Conservation (phyloP, 2,797 vertebrate species). For the Pseudotriccus pelzelni region DNA sequence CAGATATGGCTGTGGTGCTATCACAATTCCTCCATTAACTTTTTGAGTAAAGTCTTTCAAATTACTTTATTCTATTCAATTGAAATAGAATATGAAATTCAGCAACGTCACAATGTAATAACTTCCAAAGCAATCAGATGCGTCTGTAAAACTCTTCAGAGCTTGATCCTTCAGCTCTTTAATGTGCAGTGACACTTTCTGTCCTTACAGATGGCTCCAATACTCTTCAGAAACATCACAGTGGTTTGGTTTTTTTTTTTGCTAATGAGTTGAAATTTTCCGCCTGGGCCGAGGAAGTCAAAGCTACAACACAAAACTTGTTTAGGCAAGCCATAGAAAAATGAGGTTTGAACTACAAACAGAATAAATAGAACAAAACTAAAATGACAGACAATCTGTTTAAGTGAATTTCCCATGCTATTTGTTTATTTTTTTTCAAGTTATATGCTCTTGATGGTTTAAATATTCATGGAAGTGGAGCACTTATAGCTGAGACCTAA, state of each 20-base stretch:
- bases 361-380: constrained; percentile 31
- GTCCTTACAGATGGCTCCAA: constrained; percentile 33
- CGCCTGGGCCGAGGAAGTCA: background rate
- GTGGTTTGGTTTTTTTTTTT: background rate
- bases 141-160: background rate
- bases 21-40: background rate
- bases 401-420: constrained; percentile 6
- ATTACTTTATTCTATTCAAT: background rate
- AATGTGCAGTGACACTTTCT: background rate
- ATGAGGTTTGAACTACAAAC: constrained; percentile 36
- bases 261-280: background rate
- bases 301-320: constrained; percentile 9
- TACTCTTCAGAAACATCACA: background rate
- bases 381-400: constrained; percentile 13
- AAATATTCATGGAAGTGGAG: background rate
- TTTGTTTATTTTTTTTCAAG: constrained; percentile 20
- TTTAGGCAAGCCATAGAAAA: constrained; percentile 51
- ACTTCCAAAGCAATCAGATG: background rate
- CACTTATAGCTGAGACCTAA: background rate
- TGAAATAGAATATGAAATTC: background rate
- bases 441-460: background rate
- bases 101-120: background rate
- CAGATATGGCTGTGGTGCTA: background rate
- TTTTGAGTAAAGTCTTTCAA: background rate
- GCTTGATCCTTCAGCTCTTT: background rate